These are phyloP conservation scores for Akabosia matsudoensis DNA, from an alignment of 1,140 invertebrate species.

Conservation along the genomic window DNA sequence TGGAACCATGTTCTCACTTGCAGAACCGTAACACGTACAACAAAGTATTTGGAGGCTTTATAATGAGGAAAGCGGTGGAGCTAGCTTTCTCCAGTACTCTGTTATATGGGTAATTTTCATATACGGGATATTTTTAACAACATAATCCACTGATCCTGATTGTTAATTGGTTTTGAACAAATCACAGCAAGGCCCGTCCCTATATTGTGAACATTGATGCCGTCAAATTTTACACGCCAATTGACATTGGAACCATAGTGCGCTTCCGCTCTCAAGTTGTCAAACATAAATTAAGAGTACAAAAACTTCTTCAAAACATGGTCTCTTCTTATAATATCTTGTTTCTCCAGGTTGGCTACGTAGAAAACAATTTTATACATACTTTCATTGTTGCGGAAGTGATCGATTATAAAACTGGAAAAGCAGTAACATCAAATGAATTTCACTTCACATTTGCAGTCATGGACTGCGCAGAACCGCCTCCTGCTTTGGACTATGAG, in stretches of 20 bases:
- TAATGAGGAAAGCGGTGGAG: conserved; percentile 76
- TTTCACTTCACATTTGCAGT: conserved; percentile 71
- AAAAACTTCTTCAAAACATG: neutral
- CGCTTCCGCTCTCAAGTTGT: conserved; percentile 62
- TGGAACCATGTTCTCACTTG: conserved; percentile 35
- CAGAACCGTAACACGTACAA: conserved; percentile 72
- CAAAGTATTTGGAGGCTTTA: conserved; percentile 77
- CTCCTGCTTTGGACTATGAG: conserved; percentile 58
- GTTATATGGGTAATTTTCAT: conserved; percentile 56
- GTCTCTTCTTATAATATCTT: neutral
- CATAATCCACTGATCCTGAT: neutral
- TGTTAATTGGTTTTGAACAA: neutral
- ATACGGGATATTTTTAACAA: too few relatives aligned
- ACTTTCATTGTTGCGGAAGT: conserved; percentile 66
- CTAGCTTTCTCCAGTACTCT: conserved; percentile 66
- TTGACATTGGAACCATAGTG: conserved; percentile 70
- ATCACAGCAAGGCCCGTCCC: conserved; percentile 56
- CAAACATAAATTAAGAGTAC: neutral
- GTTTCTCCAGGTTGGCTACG: conserved; percentile 63
- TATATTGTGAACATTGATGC: conserved; percentile 65
- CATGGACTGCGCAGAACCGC: conserved; percentile 51
- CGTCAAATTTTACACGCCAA: conserved; percentile 67
- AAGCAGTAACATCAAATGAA: conserved; percentile 64
- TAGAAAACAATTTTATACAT: conserved; percentile 62
- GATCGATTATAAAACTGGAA: conserved; percentile 59